Percentiles rank a stretch among this genome's conserved stretches.
These are phyloP conservation scores for Virgularia gustaviana DNA, from an alignment of 92 coral and sea anemone genomes.

Conservation along the genomic window DNA sequence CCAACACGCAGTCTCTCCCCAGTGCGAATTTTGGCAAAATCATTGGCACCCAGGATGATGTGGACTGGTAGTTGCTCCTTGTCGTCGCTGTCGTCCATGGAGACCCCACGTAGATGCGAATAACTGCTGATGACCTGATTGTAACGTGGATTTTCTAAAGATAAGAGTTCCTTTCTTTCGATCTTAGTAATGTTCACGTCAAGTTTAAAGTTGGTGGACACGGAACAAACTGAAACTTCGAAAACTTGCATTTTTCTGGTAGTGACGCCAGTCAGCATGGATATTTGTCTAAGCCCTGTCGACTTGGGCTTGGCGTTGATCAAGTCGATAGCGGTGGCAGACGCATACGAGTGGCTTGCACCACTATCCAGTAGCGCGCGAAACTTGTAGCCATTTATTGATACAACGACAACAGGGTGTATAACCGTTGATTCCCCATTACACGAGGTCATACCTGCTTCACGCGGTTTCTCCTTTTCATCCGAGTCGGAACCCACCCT, in stretches of 20 bases:
- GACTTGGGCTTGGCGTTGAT: not conserved
- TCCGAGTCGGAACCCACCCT: not conserved
- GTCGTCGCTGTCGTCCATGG: not conserved
- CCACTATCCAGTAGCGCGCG: constrained; percentile 63
- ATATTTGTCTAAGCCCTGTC: too few relatives aligned
- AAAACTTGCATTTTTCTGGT: not conserved
- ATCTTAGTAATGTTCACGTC: constrained; percentile 13
- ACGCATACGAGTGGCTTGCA: constrained; percentile 45
- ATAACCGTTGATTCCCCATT: constrained; percentile 48
- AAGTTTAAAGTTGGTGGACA: not conserved
- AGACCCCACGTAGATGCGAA: constrained; percentile 7
- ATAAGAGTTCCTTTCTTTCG: not conserved
- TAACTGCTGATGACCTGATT: not conserved
- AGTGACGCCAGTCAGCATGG: not conserved
- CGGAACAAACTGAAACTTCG: not conserved
- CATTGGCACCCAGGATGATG: constrained; percentile 7
- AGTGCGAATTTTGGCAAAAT: not conserved
- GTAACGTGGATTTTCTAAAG: not conserved
- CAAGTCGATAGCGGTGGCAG: not conserved
- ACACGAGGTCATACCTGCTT: constrained; percentile 47
- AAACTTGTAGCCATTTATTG: too few relatives aligned
- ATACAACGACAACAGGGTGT: constrained; percentile 60
- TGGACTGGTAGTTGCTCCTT: constrained; percentile 10
- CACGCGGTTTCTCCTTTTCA: constrained; percentile 30
- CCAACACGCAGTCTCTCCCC: constrained; percentile 1